Evolutionary conservation across 2,797 vertebrate genomes (phyloP).

Genomic region (Darevskia mixta): DNA sequence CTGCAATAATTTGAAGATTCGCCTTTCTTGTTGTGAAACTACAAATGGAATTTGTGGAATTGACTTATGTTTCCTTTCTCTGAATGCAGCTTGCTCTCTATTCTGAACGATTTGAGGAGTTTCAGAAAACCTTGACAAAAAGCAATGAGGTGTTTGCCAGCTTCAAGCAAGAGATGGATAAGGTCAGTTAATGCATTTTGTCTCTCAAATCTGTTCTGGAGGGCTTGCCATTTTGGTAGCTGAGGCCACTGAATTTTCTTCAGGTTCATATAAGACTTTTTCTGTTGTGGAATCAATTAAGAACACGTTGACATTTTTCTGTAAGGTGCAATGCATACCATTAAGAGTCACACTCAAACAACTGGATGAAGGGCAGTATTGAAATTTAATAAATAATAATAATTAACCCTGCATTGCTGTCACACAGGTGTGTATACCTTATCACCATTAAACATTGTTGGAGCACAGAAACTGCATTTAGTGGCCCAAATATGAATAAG

Average conservation of each 20-base stretch:
- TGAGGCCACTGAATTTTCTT: slow-evolving; percentile 31
- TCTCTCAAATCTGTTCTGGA: slow-evolving; percentile 25
- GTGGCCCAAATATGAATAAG: too few relatives aligned
- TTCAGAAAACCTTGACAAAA: slow-evolving; percentile 93
- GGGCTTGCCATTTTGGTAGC: slow-evolving; percentile 44
- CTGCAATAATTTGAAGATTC: neutral
- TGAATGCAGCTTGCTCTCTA: slow-evolving; percentile 90
- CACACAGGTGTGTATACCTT: too few relatives aligned
- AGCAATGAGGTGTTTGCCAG: slow-evolving; percentile 94
- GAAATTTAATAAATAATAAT: too few relatives aligned
- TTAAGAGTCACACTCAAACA: neutral
- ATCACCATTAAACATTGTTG: too few relatives aligned
- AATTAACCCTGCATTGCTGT: too few relatives aligned
- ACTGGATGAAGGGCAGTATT: neutral
- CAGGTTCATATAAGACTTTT: slow-evolving; percentile 43
- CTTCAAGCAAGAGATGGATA: slow-evolving; percentile 98
- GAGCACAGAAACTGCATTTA: too few relatives aligned
- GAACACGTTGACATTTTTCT: slow-evolving; percentile 38
- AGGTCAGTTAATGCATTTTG: slow-evolving; percentile 79
- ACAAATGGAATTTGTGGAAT: slow-evolving; percentile 24
- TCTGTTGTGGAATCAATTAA: slow-evolving; percentile 38
- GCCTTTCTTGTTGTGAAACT: neutral
- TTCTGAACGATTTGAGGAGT: slow-evolving; percentile 96
- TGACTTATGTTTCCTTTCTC: slow-evolving; percentile 15
- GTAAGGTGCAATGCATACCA: neutral